Conservation (phyloP, 2,113 vertebrate genomes). For the Cynocephalus volans region DNA sequence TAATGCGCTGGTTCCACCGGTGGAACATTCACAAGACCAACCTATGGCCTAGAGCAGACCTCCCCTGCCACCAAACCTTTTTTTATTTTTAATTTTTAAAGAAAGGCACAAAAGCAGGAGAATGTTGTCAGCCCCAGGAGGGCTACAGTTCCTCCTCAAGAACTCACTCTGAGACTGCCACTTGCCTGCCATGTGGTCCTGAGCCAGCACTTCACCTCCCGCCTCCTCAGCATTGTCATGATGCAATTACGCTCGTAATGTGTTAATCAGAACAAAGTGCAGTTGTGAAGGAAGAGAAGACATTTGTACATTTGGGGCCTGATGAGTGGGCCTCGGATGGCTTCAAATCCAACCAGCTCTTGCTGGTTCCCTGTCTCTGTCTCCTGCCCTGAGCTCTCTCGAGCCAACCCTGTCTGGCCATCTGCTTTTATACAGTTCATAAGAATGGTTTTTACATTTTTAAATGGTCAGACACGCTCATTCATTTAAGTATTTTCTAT, state of each 20-base stretch:
- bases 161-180: not conserved
- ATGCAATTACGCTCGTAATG: rapidly evolving
- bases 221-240: not conserved
- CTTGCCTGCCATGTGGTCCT: not conserved
- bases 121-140: not conserved
- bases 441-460: slow-evolving; percentile 8
- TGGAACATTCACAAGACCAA: not conserved
- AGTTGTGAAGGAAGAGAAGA: not conserved
- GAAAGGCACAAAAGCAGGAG: not conserved
- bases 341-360: not conserved
- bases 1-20: rapidly evolving
- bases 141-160: not conserved
- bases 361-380: not conserved
- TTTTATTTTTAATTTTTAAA: not conserved
- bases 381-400: not conserved
- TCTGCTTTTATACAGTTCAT: not conserved
- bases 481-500: not conserved
- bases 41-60: not conserved
- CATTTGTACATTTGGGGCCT: not conserved
- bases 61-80: not conserved
- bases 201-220: not conserved
- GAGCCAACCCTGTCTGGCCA: not conserved
- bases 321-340: not conserved
- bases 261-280: no score
- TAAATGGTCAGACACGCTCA: not conserved